Evolutionary conservation across 2,113 vertebrate species (phyloP).

Genomic region (Oophaga pumilio): DNA sequence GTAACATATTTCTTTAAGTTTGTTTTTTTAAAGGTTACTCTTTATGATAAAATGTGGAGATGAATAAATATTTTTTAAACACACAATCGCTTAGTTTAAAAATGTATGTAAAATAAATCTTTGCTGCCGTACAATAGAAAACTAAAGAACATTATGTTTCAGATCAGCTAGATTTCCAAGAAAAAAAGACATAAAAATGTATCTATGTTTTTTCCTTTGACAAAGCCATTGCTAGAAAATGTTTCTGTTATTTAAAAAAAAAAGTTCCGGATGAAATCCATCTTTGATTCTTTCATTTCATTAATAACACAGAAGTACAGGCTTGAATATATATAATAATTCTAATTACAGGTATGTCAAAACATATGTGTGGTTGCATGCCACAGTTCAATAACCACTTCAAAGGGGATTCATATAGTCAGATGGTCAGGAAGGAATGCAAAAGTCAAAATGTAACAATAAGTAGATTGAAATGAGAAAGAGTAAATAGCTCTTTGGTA

Average conservation of each 20-base stretch:
- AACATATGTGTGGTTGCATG: slow-evolving; percentile 45
- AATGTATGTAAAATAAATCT: not conserved
- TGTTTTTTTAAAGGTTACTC: too few species aligned
- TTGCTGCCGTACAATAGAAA: not conserved
- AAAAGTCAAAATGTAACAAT: slow-evolving; percentile 39
- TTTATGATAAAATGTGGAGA: too few species aligned
- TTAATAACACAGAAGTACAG: slow-evolving; percentile 56
- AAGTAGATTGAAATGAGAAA: slow-evolving; percentile 40
- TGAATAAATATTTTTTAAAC: too few species aligned
- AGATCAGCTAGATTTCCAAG: not conserved
- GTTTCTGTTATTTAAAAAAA: slow-evolving; percentile 11
- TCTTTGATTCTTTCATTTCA: slow-evolving; percentile 64
- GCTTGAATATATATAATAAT: slow-evolving; percentile 57
- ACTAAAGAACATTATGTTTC: not conserved
- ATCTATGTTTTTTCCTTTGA: slow-evolving; percentile 5
- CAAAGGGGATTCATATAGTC: slow-evolving; percentile 1
- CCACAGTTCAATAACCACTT: slow-evolving; percentile 51
- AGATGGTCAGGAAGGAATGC: slow-evolving; percentile 21
- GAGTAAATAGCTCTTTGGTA: slow-evolving; percentile 20
- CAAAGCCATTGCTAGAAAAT: not conserved
- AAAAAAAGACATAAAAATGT: not conserved
- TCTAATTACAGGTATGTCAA: slow-evolving; percentile 67
- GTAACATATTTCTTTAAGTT: too few species aligned
- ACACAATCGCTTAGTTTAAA: too few species aligned
- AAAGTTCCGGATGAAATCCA: slow-evolving; percentile 61